Evolutionary conservation across 2,113 vertebrate genomes (phyloP), one percentile per base, ranked within the genome.

Genomic region (Silurus meridionalis): DNA sequence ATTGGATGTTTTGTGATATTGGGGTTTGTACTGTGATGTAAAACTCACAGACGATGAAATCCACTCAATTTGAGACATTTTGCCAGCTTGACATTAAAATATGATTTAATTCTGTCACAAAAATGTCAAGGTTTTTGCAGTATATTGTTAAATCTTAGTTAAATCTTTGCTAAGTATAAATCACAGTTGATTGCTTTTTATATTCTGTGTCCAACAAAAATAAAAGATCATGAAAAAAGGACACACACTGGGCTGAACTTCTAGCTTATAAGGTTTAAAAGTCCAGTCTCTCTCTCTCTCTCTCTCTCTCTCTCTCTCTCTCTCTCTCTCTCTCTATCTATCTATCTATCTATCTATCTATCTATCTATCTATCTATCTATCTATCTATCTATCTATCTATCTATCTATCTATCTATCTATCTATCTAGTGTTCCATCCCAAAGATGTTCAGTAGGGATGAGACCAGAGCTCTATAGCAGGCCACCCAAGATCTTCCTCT

Each of bases 1-100:
- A 37, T 61, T 63, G 37, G 81, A 55, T 60, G 57, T 60, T 82
- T 64, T 82, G 85, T 69, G 46, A 37, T 37, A 48, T 48, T 81
- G 66, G 74, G 85, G 46, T 81, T 86, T 72, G 23, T 57, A 82
- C 67, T 37, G 79, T 86, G 85, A 86, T 74, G 46, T 74, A 86
- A 82, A 58, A 66, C 67, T 63, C 9, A 11, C 55, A 46, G 81
- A 15, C 61, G 13, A 46, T n/a, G 37, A 25, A 48, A 52, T n/a
- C 37, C 14, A 79, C 23, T 71, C 77, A 72, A 21, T 69, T 60
- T 69, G 55, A 85, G 55, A 25, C 14, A 80, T 85, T 80, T 58
- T 69, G 48, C 17, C 21, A 46, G 21, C 3, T 37, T 69, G 63
- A 58, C 63, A 80, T 85, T 69, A 85, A 46, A 69, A 57, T 69